Conservation (phyloP, 64 coral and sea anemone species). For the Montipora capricornis region DNA sequence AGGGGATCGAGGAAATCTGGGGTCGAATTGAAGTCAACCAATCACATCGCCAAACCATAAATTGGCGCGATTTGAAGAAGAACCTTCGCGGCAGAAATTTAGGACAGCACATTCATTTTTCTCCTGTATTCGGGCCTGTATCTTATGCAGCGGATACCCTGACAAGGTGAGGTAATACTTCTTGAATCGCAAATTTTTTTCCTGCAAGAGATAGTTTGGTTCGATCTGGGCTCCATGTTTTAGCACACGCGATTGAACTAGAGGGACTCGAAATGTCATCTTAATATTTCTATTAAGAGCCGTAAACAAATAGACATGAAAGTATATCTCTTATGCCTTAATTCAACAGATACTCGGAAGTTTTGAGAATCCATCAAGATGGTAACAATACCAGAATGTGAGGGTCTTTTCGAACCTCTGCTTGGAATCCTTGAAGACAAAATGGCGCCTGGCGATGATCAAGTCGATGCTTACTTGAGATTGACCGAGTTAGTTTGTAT, state of each 20-base stretch:
- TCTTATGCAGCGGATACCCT: background rate
- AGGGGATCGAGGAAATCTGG: background rate
- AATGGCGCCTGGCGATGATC: slow-evolving; percentile 37
- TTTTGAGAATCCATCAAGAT: slow-evolving; percentile 9
- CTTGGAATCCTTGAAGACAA: slow-evolving; percentile 61
- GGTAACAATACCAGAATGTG: slow-evolving; percentile 72
- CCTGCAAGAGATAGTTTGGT: background rate
- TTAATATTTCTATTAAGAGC: too few species aligned
- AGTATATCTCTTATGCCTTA: too few species aligned
- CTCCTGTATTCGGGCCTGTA: background rate
- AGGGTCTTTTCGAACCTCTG: slow-evolving; percentile 62
- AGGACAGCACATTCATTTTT: background rate
- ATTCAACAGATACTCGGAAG: background rate
- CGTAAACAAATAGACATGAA: too few species aligned
- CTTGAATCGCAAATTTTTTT: background rate
- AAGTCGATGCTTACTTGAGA: slow-evolving; percentile 56
- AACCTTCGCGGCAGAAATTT: slow-evolving; percentile 27
- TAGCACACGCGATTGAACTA: background rate
- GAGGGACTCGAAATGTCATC: too few species aligned
- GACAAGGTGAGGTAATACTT: background rate
- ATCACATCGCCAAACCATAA: slow-evolving; percentile 16
- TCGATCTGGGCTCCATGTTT: background rate
- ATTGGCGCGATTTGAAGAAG: slow-evolving; percentile 52
- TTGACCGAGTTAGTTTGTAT: slow-evolving; percentile 60
- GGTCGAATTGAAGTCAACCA: background rate